Evolutionary conservation across 2,888 invertebrate species (phyloP).

Genomic region (Drosophila tanythrix): DNA sequence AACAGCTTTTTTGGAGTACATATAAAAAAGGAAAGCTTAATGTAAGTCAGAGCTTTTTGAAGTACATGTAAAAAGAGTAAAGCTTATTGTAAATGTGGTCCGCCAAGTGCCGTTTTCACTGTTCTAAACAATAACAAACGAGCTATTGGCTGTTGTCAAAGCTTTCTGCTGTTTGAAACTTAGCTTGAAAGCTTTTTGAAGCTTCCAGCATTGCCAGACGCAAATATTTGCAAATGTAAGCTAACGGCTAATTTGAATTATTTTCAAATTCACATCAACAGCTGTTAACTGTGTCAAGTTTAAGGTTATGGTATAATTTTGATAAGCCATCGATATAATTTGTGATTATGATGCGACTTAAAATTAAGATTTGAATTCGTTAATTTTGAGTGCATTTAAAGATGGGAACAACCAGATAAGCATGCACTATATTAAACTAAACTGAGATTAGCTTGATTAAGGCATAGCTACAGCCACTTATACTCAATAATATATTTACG

Average conservation of each 20-base stretch:
- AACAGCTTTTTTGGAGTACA: conserved; percentile 5
- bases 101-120: conserved; percentile 5
- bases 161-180: conserved; percentile 27
- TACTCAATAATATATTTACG: neutral
- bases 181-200: conserved; percentile 15
- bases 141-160: conserved; percentile 27
- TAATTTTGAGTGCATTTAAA: conserved; percentile 9
- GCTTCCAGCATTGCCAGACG: conserved; percentile 38
- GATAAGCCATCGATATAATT: neutral
- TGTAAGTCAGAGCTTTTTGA: conserved; percentile 2
- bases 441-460: neutral
- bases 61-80: neutral
- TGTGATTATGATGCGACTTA: neutral
- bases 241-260: conserved; percentile 26
- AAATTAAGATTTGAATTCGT: neutral
- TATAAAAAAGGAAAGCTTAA: conserved; percentile 9
- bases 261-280: neutral
- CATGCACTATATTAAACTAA: neutral
- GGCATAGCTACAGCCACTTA: conserved; percentile 1
- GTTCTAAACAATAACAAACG: conserved; percentile 33
- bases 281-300: conserved; percentile 1
- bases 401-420: neutral
- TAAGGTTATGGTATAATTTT: neutral
- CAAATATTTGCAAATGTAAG: neutral
- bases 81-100: conserved; percentile 10